Conservation (phyloP, 2,113 vertebrate genomes). For the Balaeniceps rex region DNA sequence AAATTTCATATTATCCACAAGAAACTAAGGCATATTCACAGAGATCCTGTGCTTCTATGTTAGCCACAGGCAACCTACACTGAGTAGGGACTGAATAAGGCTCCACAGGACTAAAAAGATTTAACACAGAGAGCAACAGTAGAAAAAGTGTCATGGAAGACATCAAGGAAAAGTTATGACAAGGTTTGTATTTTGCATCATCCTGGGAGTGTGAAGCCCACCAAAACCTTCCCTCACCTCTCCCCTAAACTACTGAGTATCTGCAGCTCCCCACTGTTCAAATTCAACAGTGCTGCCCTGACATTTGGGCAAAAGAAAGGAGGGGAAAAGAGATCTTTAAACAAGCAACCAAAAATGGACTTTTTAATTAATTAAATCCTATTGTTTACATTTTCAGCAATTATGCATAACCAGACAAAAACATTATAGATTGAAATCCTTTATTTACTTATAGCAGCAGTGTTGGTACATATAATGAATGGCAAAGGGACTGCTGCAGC, state of each 20-base stretch:
- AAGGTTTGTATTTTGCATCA: background rate
- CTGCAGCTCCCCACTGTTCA: background rate
- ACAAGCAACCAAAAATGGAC: background rate
- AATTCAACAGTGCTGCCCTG: background rate
- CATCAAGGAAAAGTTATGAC: background rate
- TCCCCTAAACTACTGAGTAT: background rate
- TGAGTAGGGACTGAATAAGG: background rate
- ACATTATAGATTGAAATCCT: background rate
- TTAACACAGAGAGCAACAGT: background rate
- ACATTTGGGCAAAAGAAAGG: background rate
- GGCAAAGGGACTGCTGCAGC: background rate
- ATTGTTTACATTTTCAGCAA: background rate
- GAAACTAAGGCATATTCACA: background rate
- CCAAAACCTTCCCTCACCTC: background rate
- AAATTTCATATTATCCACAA: background rate
- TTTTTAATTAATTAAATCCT: background rate
- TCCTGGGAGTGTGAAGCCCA: background rate
- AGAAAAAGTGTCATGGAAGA: background rate
- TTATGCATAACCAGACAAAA: background rate
- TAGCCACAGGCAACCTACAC: background rate
- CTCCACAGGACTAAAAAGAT: background rate
- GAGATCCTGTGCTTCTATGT: background rate
- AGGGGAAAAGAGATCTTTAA: background rate
- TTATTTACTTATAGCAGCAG: background rate
- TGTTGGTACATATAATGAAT: background rate